These are phyloP conservation scores for Crossocerus cetratus DNA, from an alignment of 2,888 invertebrate species.

Conservation along the genomic window DNA sequence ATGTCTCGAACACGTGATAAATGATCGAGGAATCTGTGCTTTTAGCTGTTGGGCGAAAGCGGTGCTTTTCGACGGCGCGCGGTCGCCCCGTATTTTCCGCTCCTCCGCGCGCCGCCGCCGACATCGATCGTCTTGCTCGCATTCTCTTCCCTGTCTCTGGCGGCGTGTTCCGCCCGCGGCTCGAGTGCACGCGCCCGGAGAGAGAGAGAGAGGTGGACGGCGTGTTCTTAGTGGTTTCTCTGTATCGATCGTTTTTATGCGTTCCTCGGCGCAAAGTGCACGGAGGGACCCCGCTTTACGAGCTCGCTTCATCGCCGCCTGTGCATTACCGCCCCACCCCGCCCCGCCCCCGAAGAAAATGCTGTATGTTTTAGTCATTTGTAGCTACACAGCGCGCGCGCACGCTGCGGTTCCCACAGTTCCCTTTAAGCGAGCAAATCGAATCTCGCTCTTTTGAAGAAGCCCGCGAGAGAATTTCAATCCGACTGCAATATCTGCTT, in stretches of 20 bases:
- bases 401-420: no score
- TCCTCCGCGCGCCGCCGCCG: neutral
- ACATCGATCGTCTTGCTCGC: conserved; percentile 2
- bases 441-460: no score
- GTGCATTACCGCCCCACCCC: neutral
- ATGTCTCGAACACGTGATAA: neutral
- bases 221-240: conserved; percentile 12
- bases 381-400: no score
- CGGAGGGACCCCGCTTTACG: conserved; percentile 2
- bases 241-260: conserved; percentile 10
- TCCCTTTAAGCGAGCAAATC: no score
- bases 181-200: neutral
- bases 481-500: no score
- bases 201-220: neutral
- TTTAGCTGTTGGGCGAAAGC: neutral
- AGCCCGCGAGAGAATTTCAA: no score
- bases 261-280: neutral
- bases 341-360: neutral
- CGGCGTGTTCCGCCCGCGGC: conserved; percentile 1
- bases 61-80: neutral
- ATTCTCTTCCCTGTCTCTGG: neutral
- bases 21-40: neutral
- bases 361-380: no score
- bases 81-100: neutral
- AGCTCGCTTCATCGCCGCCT: neutral